Evolutionary conservation across 2,797 vertebrate genomes (phyloP), one percentile per base, ranked within the genome.

Genomic region (Sus cebifrons): DNA sequence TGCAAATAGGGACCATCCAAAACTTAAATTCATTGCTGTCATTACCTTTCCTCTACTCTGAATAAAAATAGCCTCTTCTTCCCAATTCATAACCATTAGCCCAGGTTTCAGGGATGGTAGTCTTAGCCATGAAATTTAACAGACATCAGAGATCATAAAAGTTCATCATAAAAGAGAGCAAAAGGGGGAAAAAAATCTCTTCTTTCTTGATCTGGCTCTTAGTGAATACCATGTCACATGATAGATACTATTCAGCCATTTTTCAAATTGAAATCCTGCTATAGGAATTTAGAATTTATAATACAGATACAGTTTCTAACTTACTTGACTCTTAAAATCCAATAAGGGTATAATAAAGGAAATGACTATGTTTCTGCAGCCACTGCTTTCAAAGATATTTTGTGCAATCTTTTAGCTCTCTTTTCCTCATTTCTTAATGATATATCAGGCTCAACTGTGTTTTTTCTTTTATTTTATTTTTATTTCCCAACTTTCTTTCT

Each of bases 281-380:
- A 74, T 4, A 70, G 40, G 93, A 71, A 81, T 67, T 68, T 75
- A 56, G 16, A 83, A 88, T 92, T 81, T 65, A 84, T 89, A 93
- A 86, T 84, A 40, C 0, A 52, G 9, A 52, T 67, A 73, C 32
- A 79, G 16, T 78, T 92, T 94, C 58, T 73, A 86, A 14, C 64
- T 64, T 90, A 92, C 20, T 67, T 89, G 86, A 94, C 36, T 82
- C 13, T 78, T 95, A 86, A 91, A 96, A 73, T 88, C 17, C 17
- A 89, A 86, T 21, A 49, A 21, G 25, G 6, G 40, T 71, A 68
- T 20, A 86, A 86, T 82, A 11, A 89, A 91, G 27, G 13, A 86
- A 89, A 86, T 86, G 21, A 56, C 25, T 65, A 5, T 86, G 23
- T 73, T 93, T 91, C 18, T 89, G 32, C 20, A 83, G 44, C 36